Conservation (phyloP, 2,888 invertebrate genomes). For the Troilus luridus region DNA sequence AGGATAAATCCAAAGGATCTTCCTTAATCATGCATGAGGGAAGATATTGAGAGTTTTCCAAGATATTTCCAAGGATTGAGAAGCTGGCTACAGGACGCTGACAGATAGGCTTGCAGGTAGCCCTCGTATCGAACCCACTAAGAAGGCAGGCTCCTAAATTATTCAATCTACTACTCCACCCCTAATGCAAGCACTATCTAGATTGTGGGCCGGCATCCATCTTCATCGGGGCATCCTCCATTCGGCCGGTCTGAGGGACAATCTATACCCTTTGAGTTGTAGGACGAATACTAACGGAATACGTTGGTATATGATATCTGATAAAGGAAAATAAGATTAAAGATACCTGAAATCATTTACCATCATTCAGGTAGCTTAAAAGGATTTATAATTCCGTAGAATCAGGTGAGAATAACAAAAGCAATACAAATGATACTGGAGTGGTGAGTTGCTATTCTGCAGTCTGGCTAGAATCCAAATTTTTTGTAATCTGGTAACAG, state of each 20-base stretch:
- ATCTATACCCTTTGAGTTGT: no score
- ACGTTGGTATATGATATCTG: neutral
- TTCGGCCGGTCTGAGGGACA: neutral
- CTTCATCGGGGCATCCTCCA: conserved; percentile 17
- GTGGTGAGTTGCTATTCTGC: no score
- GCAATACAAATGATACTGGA: no score
- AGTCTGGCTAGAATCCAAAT: no score
- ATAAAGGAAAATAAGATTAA: neutral
- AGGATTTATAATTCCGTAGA: neutral
- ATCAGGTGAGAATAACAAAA: no score
- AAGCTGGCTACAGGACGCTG: neutral
- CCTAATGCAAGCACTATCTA: conserved; percentile 44
- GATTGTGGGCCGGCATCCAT: conserved; percentile 30
- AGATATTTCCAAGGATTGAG: neutral
- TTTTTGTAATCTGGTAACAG: no score
- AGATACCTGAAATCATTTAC: no score
- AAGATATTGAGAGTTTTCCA: neutral
- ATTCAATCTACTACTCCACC: conserved; percentile 32
- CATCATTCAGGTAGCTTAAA: neutral
- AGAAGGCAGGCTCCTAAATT: conserved; percentile 30
- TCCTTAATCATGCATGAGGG: neutral
- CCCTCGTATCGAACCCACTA: conserved; percentile 16
- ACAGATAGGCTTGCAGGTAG: neutral
- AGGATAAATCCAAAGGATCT: no score
- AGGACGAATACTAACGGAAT: no score